Percentiles rank a stretch among this genome's conserved stretches.
Evolutionary conservation across 2,888 invertebrate species (phyloP).

Genomic region (Ectemnius continuus): DNA sequence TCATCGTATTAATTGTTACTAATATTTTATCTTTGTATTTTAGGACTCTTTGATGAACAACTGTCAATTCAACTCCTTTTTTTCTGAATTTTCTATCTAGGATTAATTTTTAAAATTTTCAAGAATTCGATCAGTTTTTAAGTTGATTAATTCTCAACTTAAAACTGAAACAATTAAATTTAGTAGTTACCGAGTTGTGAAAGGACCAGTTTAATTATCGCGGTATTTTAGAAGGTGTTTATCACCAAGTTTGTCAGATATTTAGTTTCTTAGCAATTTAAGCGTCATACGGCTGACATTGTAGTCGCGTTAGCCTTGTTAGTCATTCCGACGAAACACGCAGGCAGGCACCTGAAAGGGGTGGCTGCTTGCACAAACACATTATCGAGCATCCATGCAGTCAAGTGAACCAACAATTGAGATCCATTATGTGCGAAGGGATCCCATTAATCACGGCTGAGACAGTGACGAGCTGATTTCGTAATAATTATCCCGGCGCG

Average conservation of each 20-base stretch:
- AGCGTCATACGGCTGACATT: background rate
- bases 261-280: too few species aligned
- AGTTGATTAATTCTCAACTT: too few species aligned
- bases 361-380: conserved; percentile 26
- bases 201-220: too few species aligned
- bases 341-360: conserved; percentile 1
- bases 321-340: conserved; percentile 4
- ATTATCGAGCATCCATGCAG: conserved; percentile 21
- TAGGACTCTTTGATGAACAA: too few species aligned
- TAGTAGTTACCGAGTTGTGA: too few species aligned
- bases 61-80: background rate
- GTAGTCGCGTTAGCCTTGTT: conserved; percentile 4
- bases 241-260: too few species aligned
- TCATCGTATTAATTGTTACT: too few species aligned
- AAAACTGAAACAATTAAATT: too few species aligned
- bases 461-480: conserved; percentile 40
- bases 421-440: conserved; percentile 42
- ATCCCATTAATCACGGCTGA: conserved; percentile 38
- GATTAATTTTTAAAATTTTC: background rate
- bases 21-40: too few species aligned
- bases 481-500: conserved; percentile 33
- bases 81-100: too few species aligned
- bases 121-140: too few species aligned
- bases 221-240: too few species aligned
- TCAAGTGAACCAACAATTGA: conserved; percentile 33